Percentiles rank a stretch among this genome's conserved stretches.
These are phyloP conservation scores for Galaxias olidus DNA, from an alignment of 2,797 vertebrate species.

Conservation along the genomic window DNA sequence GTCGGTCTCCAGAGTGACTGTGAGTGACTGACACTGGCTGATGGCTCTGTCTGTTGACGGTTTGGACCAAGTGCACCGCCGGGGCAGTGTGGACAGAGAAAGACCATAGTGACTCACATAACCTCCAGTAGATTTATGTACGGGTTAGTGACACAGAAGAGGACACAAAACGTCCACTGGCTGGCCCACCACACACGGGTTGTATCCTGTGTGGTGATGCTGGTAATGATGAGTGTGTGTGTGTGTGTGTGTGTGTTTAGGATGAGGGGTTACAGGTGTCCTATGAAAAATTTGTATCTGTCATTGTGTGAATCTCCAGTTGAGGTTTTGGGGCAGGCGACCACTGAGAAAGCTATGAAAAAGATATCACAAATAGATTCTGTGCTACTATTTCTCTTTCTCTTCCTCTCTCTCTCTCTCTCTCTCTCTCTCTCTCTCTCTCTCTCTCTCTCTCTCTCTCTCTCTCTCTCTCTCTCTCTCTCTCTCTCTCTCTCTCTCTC, in stretches of 20 bases:
- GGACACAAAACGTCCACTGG: background rate
- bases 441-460: constrained; percentile 6
- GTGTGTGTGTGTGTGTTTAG: constrained; percentile 2
- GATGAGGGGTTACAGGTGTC: constrained; percentile 23
- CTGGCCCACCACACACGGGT: too few species aligned
- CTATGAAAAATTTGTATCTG: constrained; percentile 37
- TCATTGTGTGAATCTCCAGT: constrained; percentile 53
- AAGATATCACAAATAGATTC: constrained; percentile 72
- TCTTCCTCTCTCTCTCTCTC: constrained; percentile 17
- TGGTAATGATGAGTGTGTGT: constrained; percentile 3
- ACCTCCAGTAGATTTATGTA: background rate
- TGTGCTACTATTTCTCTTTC: background rate
- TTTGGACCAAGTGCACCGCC: background rate
- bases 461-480: constrained; percentile 38
- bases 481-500: constrained; percentile 13
- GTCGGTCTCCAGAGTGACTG: constrained; percentile 34
- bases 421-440: constrained; percentile 18
- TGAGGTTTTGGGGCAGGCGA: constrained; percentile 59
- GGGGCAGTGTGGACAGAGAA: too few species aligned
- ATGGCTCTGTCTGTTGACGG: constrained; percentile 20
- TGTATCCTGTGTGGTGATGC: background rate
- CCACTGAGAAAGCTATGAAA: constrained; percentile 60
- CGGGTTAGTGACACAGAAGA: background rate
- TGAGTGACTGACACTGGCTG: constrained; percentile 32
- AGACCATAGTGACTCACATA: too few species aligned